Base-by-base conservation (phyloP, 2,113 vertebrate genomes). In the Orthochromis malagaraziensis region DNA sequence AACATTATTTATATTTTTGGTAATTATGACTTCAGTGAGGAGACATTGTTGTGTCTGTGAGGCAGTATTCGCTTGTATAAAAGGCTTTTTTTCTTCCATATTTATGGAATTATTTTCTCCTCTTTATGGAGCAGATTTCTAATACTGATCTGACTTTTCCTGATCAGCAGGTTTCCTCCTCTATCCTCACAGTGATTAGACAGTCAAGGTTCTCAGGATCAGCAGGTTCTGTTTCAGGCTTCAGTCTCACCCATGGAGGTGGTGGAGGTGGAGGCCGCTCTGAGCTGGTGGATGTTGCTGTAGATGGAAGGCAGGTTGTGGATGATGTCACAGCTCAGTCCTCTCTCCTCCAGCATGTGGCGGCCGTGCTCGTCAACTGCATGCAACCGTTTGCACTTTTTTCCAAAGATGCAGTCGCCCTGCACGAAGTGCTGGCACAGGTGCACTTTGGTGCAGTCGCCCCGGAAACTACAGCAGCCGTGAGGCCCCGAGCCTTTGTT, bases 401-500 rank as follows among this genome's bases (percentile, higher is more conserved):
- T 33, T 7, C 96, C 96, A 8, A 96, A 97, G 79, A 88, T 49
- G 65, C 96, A 96, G 91, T 81, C 35, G 2, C 89, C 95, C 82
- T 95, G 95, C 24, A 96, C 38, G 16, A 95, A 95, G 93, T 96
- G 95, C 88, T 93, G 92, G 75, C 96, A 96, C 91, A 96, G 77
- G 90, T 97, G 96, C 24, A 96, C 82, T 47, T 95, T 97, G 80
- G 95, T 94, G 93, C 96, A 97, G 75, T 16, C 31, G 3, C 87
- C 87, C 70, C 82, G 81, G 92, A 96, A 96, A 77, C 86, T 95
- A 84, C 96, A 97, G 83, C 53, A 16, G 14, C 96, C 96, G 3
- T 93, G 91, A 38, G 79, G 86, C 14, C 93, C 95, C 0, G 88
- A 85, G 13, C 96, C 95, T 70, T 93, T 95, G 88, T 96, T 96